Conservation (phyloP, 2,113 vertebrate species). For the Triplophysa tibetana region DNA sequence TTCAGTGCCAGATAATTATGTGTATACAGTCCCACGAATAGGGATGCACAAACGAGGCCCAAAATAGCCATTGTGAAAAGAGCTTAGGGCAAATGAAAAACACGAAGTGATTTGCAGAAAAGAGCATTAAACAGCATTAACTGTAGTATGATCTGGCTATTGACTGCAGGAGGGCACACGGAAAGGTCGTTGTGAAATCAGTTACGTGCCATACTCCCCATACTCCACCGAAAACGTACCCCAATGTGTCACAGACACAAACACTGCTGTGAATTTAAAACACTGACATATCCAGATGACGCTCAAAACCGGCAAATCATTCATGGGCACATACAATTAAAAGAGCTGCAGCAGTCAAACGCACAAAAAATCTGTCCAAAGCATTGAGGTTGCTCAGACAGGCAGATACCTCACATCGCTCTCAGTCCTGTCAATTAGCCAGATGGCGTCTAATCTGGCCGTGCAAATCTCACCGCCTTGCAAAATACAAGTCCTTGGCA, state of each 20-base stretch:
- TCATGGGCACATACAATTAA: neutral
- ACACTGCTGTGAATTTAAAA: neutral
- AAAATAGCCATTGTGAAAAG: conserved; percentile 55
- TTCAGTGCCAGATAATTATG: conserved; percentile 54
- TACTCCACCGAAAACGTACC: conserved; percentile 5
- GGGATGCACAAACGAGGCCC: conserved; percentile 36
- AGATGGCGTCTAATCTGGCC: conserved; percentile 41
- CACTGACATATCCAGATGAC: neutral
- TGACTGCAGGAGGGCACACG: neutral
- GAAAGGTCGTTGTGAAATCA: conserved; percentile 15
- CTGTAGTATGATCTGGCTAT: conserved; percentile 3
- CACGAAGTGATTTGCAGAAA: conserved; percentile 1
- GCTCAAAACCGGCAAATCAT: neutral
- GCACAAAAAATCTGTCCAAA: neutral
- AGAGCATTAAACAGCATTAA: neutral
- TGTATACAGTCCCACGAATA: conserved; percentile 48
- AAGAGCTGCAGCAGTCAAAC: neutral
- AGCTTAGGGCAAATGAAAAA: conserved; percentile 25
- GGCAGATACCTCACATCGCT: conserved; percentile 27
- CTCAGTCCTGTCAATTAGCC: conserved; percentile 47
- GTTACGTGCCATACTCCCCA: neutral
- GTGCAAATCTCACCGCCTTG: conserved; percentile 25
- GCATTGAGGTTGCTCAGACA: conserved; percentile 5
- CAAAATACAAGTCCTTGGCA: conserved; percentile 36
- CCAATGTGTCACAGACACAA: conserved; percentile 1